phyloP scores from a whole-genome alignment of 2,797 vertebrate genomes.

The Gambusia yucatana region DNA sequence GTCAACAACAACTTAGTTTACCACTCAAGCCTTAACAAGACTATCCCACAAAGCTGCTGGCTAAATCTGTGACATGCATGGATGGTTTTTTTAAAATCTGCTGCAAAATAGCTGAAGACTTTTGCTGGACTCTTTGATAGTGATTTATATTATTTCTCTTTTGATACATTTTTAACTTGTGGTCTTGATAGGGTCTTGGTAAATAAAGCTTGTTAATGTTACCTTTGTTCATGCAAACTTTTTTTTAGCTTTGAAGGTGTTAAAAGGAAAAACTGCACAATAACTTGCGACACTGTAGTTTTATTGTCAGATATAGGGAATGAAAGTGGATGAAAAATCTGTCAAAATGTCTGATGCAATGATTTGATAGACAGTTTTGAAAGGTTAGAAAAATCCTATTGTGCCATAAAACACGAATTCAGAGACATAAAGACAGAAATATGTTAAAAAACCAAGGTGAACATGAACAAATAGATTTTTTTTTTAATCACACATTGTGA shows the following conservation, averaged over 20 bases:
- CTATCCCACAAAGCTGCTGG: background rate
- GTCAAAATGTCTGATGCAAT: background rate
- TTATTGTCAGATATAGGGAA: background rate
- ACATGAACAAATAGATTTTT: background rate
- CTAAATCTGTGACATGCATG: background rate
- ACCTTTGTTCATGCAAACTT: background rate
- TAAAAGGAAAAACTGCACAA: background rate
- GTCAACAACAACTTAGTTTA: background rate
- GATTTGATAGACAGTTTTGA: background rate
- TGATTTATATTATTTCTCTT: background rate
- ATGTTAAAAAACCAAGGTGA: background rate
- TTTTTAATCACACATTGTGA: background rate
- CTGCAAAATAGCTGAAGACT: background rate
- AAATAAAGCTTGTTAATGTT: background rate
- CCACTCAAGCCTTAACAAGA: background rate
- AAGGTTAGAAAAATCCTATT: background rate
- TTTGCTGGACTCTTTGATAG: background rate
- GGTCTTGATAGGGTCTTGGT: background rate
- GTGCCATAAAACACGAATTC: background rate
- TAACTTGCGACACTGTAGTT: background rate
- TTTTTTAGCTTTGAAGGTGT: background rate
- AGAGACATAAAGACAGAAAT: background rate
- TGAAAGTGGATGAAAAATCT: background rate
- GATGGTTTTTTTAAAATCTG: background rate
- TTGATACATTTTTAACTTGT: background rate